Percentiles rank a stretch among this genome's conserved stretches.
These are phyloP conservation scores for Phrynocephalus vlangalii DNA, from an alignment of 2,797 vertebrate genomes.

Conservation along the genomic window DNA sequence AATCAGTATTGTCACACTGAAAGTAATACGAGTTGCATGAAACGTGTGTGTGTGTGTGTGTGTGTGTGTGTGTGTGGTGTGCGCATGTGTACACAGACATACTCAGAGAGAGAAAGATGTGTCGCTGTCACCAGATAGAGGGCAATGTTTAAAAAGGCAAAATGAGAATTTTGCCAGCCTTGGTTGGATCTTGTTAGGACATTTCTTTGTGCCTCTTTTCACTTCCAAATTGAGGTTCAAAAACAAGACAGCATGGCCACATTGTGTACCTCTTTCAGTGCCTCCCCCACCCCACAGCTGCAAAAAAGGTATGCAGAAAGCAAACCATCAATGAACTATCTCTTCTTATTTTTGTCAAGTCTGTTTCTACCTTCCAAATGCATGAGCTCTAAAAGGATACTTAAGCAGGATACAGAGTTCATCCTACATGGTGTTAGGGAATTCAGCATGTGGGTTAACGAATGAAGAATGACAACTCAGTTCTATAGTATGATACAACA, in stretches of 20 bases:
- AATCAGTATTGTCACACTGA: slow-evolving; percentile 48
- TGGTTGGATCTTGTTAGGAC: neutral
- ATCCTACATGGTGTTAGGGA: neutral
- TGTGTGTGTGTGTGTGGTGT: neutral
- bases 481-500: neutral
- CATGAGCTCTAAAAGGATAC: neutral
- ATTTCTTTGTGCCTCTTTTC: neutral
- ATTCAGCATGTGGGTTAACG: neutral
- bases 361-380: neutral
- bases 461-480: neutral
- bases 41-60: neutral
- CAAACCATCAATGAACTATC: neutral
- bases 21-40: slow-evolving; percentile 12
- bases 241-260: neutral
- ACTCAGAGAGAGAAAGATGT: neutral
- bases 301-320: neutral
- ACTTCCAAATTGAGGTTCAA: neutral
- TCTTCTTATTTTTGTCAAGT: neutral
- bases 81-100: neutral
- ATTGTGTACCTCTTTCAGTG: neutral
- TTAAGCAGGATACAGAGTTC: neutral
- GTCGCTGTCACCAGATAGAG: too few relatives aligned
- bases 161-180: neutral
- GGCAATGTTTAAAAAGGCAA: neutral
- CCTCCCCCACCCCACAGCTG: too few relatives aligned